Evolutionary conservation across 37 sponge, comb jelly and placozoan genomes (phyloP).

Genomic region (Aphrocallistes beatrix): DNA sequence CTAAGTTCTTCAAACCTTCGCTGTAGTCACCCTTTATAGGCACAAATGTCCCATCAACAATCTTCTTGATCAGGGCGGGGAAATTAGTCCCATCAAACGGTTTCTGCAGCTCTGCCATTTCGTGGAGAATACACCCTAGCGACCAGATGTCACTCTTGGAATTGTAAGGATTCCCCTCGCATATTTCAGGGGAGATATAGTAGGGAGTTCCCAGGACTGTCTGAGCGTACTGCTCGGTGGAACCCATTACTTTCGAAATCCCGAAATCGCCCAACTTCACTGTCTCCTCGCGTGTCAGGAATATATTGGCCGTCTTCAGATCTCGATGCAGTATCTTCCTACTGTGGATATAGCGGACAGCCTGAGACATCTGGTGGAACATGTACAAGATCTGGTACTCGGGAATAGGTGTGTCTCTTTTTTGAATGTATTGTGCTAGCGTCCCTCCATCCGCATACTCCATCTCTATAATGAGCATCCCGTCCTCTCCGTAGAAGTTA

Average conservation of each 20-base stretch:
- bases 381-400: conserved; percentile 66
- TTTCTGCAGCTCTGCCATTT: conserved; percentile 62
- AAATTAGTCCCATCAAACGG: conserved; percentile 92
- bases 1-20: conserved; percentile 56
- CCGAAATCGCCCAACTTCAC: conserved; percentile 97
- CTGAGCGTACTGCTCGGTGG: conserved; percentile 55
- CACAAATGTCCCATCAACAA: conserved; percentile 57
- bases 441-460: conserved; percentile 98
- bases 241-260: conserved; percentile 73
- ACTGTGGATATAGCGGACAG: conserved; percentile 71
- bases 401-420: conserved; percentile 43
- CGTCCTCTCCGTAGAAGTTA: conserved; percentile 86
- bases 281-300: conserved; percentile 75
- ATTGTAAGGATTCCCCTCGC: conserved; percentile 85
- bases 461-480: conserved; percentile 97
- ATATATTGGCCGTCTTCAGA: conserved; percentile 91
- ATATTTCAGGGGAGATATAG: conserved; percentile 99
- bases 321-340: conserved; percentile 90
- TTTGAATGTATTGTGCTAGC: conserved; percentile 65
- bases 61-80: conserved; percentile 85
- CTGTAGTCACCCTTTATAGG: conserved; percentile 60
- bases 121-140: conserved; percentile 55
- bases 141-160: conserved; percentile 78
- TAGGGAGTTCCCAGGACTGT: conserved; percentile 90
- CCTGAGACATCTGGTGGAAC: conserved; percentile 87